A percentile compares a stretch with the other conserved stretches of the same genome.
These are phyloP conservation scores for Acanthopleura granulata DNA, from an alignment of 2,888 invertebrate genomes.

Conservation along the genomic window DNA sequence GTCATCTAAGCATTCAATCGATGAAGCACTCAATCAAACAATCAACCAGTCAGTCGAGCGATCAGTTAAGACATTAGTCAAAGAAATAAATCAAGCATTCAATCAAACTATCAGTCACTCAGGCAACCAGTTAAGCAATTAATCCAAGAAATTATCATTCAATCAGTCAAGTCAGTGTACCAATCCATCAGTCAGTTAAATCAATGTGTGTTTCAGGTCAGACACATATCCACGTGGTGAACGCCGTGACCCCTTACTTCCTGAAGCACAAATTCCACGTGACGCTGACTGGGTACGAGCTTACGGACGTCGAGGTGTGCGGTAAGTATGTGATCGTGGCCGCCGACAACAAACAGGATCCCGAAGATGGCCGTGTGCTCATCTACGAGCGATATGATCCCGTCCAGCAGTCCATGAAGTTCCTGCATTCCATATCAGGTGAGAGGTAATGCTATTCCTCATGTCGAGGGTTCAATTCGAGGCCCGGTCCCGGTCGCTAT, in stretches of 20 bases:
- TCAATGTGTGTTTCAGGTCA: not conserved
- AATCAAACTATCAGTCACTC: no score
- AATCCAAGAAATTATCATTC: no score
- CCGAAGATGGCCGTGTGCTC: not conserved
- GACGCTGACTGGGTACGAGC: not conserved
- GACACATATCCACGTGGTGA: not conserved
- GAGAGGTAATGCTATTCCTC: not conserved
- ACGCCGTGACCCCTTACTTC: not conserved
- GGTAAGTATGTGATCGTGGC: constrained; percentile 8
- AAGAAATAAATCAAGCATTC: no score
- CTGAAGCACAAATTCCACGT: not conserved
- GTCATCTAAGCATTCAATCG: no score
- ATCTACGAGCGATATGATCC: not conserved
- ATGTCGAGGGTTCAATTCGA: no score
- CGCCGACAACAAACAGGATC: not conserved
- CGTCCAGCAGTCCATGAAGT: not conserved
- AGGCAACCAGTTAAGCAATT: no score
- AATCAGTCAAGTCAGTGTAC: no score
- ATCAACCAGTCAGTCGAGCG: no score
- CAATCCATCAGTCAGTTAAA: no score
- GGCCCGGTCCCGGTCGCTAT: no score
- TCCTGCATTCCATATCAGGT: constrained; percentile 4
- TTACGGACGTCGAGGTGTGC: not conserved
- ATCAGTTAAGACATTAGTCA: no score
- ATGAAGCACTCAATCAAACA: no score